phyloP scores from a whole-genome alignment of 2,888 invertebrate genomes.

The Drosophila nr. fundita region DNA sequence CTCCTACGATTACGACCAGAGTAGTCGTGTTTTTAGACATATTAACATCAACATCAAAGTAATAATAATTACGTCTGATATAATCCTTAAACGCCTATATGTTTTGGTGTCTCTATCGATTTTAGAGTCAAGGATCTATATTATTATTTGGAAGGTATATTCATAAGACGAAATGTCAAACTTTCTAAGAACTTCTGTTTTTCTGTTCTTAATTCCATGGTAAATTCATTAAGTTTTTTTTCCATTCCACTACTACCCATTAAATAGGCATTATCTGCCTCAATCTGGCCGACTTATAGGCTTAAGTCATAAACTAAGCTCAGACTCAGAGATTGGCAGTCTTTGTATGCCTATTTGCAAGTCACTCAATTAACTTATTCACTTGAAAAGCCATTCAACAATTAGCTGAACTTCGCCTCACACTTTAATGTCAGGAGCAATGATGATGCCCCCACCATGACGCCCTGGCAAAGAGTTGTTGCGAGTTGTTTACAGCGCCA shows the following conservation, averaged over 20 bases:
- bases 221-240: background rate
- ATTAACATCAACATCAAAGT: background rate
- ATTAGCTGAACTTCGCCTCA: conserved; percentile 55
- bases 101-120: background rate
- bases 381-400: conserved; percentile 44
- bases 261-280: background rate
- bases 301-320: background rate
- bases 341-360: conserved; percentile 7
- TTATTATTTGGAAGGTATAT: too few species aligned
- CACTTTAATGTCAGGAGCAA: conserved; percentile 47
- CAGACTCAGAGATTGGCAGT: background rate
- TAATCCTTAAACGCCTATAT: background rate
- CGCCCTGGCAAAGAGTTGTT: background rate
- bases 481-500: conserved; percentile 50
- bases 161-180: too few species aligned
- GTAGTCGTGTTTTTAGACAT: background rate
- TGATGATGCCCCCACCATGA: conserved; percentile 1
- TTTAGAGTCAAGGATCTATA: background rate
- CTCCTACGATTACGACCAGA: background rate
- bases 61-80: background rate
- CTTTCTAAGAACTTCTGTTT: too few species aligned
- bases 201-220: too few species aligned
- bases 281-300: background rate
- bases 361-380: conserved; percentile 56
- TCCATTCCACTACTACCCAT: background rate